A percentile compares a stretch with the other conserved stretches of the same genome.
phyloP scores from a whole-genome alignment of 2,797 vertebrate species.

The Typhlichthys eigenmanni region DNA sequence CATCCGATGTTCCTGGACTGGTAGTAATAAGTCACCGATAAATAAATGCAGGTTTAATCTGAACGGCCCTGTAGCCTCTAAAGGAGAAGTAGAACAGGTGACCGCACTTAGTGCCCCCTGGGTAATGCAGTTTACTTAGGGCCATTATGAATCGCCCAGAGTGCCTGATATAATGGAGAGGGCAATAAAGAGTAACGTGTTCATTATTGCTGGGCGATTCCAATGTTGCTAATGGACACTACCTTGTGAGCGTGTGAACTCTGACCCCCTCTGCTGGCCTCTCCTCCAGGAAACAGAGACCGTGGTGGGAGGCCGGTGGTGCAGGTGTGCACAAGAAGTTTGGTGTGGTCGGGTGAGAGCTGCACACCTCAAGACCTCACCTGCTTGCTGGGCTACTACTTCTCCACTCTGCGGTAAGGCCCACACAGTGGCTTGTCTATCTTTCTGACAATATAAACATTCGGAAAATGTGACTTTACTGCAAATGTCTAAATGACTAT shows the following conservation, averaged over 20 bases:
- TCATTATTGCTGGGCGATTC: too few species aligned
- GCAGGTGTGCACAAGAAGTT: conserved; percentile 77
- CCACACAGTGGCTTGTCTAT: conserved; percentile 3
- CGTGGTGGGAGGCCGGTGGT: conserved; percentile 79
- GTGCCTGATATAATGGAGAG: too few species aligned
- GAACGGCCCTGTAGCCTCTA: too few species aligned
- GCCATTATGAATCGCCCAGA: too few species aligned
- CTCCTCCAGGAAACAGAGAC: conserved; percentile 80
- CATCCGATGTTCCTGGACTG: too few species aligned
- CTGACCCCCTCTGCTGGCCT: conserved; percentile 18
- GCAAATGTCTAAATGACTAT: conserved; percentile 1
- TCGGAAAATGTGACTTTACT: neutral
- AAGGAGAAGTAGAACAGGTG: too few species aligned
- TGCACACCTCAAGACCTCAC: conserved; percentile 72
- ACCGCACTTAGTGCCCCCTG: too few species aligned
- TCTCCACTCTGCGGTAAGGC: conserved; percentile 80
- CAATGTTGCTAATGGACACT: neutral
- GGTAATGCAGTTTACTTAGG: too few species aligned
- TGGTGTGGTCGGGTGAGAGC: conserved; percentile 75
- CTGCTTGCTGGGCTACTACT: conserved; percentile 79
- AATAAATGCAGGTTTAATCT: too few species aligned
- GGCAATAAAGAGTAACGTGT: too few species aligned
- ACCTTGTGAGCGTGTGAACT: neutral
- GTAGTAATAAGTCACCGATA: too few species aligned
- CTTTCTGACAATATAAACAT: too few species aligned